Base-by-base conservation (phyloP, 2,888 invertebrate genomes). In the Boloria euphrosyne region DNA sequence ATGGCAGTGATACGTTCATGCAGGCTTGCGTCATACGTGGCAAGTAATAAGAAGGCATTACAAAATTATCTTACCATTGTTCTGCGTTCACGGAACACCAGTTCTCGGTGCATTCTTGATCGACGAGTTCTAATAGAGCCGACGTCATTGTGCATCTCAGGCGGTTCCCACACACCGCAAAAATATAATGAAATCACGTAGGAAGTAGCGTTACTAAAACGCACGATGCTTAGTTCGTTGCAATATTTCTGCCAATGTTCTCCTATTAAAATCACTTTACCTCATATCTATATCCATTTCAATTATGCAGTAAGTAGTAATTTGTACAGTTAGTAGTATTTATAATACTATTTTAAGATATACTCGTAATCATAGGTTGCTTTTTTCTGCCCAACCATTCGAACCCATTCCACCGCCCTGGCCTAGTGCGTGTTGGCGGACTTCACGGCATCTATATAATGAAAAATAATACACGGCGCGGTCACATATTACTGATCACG, bases 11-110 rank as follows among this genome's bases (percentile, higher is more conserved):
- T 75, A 75, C 75, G 76, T 78, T 73, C 69, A 72, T 80, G 78
- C 80, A 74, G 76, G 74, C 80, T 91, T 90, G 87, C 88, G 80
- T 89, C 89, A 90, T 85, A 86, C 84, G 86, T 87, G 71, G 68
- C 74, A 71, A 83, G 84, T 87, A 89, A 90, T 89, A 86, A 86
- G 87, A 87, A 85, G 83, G 78, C 83, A 90, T 90, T 90, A 90
- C 89, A 90, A 90, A 89, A 90, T 86, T 85, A 88, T 86, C 82
- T 83, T n/a, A 82, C 89, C 83, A 91, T 92, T 92, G 92, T 92
- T 89, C 85, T 85, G 82, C 72, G 81, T 91, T 90, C 89, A 86
- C 83, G 81, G 91, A 90, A 90, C 85, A 80, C 78, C 79, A 83
- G 82, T 80, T 82, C 80, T 79, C 75, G 77, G 79, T 78, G 79